Percentiles rank a stretch among this genome's conserved stretches.
These are phyloP conservation scores for Hypomecis atomaria DNA, from an alignment of 2,888 invertebrate species.

Conservation along the genomic window DNA sequence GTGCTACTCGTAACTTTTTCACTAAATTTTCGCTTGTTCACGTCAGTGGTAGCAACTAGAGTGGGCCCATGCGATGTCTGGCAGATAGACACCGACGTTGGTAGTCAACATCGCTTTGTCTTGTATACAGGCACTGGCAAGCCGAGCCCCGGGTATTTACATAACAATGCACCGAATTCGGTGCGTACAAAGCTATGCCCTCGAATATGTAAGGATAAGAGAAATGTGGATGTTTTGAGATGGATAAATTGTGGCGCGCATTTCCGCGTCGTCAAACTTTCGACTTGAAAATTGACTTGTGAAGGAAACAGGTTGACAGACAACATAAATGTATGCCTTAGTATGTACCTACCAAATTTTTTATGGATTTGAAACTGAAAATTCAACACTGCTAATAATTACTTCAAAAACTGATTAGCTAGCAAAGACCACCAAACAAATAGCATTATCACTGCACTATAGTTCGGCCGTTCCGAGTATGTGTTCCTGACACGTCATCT, in stretches of 20 bases:
- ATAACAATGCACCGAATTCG: constrained; percentile 80
- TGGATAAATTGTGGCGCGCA: constrained; percentile 19
- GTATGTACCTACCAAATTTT: no score
- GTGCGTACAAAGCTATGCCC: constrained; percentile 59
- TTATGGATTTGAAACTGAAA: no score
- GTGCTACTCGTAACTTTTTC: neutral
- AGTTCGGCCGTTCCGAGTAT: no score
- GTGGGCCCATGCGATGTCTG: constrained; percentile 67
- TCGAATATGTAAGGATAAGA: constrained; percentile 33
- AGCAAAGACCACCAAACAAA: no score
- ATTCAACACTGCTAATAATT: no score
- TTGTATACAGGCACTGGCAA: constrained; percentile 76
- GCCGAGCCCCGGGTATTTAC: constrained; percentile 79
- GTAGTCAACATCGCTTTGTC: constrained; percentile 81
- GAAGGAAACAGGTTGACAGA: neutral
- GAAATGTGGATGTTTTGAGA: constrained; percentile 27
- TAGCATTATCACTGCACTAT: no score
- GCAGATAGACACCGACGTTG: constrained; percentile 74
- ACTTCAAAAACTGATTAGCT: no score
- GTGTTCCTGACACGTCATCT: no score
- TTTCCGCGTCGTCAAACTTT: constrained; percentile 15
- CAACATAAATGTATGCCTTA: neutral
- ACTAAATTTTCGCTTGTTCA: constrained; percentile 3
- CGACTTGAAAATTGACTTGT: constrained; percentile 15
- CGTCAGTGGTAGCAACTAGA: constrained; percentile 47